phyloP scores from a whole-genome alignment of 2,888 invertebrate species.

The Octodonta nipae region DNA sequence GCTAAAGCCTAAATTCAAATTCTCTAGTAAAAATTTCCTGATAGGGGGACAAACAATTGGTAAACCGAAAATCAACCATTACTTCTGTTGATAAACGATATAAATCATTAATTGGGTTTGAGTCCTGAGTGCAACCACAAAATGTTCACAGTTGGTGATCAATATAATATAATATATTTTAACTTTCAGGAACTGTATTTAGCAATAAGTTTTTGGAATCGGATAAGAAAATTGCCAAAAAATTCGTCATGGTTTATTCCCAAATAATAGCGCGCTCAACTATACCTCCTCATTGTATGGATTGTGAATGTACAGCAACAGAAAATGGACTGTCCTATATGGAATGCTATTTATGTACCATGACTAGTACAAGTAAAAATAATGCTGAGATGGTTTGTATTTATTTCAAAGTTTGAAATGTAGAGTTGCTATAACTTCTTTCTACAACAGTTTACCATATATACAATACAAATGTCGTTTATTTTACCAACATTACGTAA shows the following conservation, averaged over 20 bases:
- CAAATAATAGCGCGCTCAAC: conserved; percentile 53
- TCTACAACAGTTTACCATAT: too few relatives aligned
- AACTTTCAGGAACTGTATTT: conserved; percentile 44
- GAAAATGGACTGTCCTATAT: conserved; percentile 52
- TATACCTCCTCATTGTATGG: conserved; percentile 44
- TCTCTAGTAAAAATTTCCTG: too few relatives aligned
- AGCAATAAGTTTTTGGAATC: conserved; percentile 45
- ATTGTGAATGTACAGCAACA: conserved; percentile 56
- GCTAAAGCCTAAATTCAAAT: too few relatives aligned
- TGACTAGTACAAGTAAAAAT: conserved; percentile 13
- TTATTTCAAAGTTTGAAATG: too few relatives aligned
- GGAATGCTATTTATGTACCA: conserved; percentile 48
- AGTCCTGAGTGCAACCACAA: too few relatives aligned
- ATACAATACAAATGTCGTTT: too few relatives aligned
- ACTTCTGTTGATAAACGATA: not conserved
- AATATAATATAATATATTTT: conserved; percentile 1
- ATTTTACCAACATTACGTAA: too few relatives aligned
- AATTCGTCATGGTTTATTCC: conserved; percentile 52
- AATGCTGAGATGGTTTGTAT: conserved; percentile 16
- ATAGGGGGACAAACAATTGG: not conserved
- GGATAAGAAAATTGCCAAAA: conserved; percentile 44
- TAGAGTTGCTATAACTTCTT: too few relatives aligned
- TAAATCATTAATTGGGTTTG: too few relatives aligned
- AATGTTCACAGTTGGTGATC: too few relatives aligned
- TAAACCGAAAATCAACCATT: not conserved